Percentiles rank a stretch among this genome's conserved stretches.
Conservation (phyloP, 2,113 vertebrate genomes). For the Pelobates fuscus region DNA sequence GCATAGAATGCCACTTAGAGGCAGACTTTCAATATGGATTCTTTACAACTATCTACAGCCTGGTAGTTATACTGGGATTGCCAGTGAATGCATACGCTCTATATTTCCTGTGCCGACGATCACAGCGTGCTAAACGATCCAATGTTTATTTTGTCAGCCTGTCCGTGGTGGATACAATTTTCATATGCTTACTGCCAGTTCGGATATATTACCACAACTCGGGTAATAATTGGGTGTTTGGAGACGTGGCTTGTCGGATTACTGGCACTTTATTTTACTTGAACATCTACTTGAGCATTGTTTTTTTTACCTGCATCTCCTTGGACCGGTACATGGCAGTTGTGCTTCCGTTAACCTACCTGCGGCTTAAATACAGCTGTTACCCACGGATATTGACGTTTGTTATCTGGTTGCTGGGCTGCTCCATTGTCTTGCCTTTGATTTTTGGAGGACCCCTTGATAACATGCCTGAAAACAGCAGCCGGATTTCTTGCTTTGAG, state of each 20-base stretch:
- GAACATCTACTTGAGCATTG: slow-evolving; percentile 76
- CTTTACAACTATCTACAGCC: slow-evolving; percentile 66
- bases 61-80: slow-evolving; percentile 72
- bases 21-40: slow-evolving; percentile 72
- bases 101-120: slow-evolving; percentile 62
- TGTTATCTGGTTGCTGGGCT: slow-evolving; percentile 62
- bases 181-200: slow-evolving; percentile 74
- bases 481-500: slow-evolving; percentile 67
- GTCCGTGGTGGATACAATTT: slow-evolving; percentile 66
- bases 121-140: slow-evolving; percentile 56
- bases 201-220: slow-evolving; percentile 77
- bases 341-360: slow-evolving; percentile 70
- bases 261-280: slow-evolving; percentile 66
- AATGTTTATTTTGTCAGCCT: slow-evolving; percentile 75
- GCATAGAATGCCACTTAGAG: slow-evolving; percentile 22
- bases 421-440: slow-evolving; percentile 38
- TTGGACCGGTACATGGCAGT: slow-evolving; percentile 76
- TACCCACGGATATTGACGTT: not conserved
- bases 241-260: slow-evolving; percentile 63
- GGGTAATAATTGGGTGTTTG: slow-evolving; percentile 74
- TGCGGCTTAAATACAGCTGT: slow-evolving; percentile 54
- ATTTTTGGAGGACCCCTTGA: slow-evolving; percentile 60
- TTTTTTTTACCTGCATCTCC: slow-evolving; percentile 76
- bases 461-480: slow-evolving; percentile 2
- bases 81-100: slow-evolving; percentile 68